These are phyloP conservation scores for Tamias sibiricus DNA, from an alignment of 2,113 vertebrate species.

Conservation along the genomic window DNA sequence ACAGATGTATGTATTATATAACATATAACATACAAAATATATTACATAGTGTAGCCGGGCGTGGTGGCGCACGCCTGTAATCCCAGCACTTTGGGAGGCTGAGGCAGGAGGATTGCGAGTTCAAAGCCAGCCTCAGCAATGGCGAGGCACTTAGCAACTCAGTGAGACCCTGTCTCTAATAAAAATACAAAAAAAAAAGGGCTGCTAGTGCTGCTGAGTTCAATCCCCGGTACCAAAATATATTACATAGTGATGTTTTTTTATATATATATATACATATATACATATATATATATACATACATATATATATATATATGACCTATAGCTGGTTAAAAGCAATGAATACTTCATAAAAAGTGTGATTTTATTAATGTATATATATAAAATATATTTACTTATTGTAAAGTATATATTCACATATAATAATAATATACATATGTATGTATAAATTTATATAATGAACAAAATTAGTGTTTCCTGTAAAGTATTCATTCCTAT, in stretches of 20 bases:
- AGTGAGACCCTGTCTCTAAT: too few relatives aligned
- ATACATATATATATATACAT: too few relatives aligned
- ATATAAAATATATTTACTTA: not conserved
- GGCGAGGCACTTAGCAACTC: too few relatives aligned
- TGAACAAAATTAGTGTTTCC: not conserved
- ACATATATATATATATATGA: not conserved
- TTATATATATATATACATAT: too few relatives aligned
- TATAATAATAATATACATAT: not conserved
- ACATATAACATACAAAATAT: not conserved
- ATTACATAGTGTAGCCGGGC: not conserved
- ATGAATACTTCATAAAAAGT: conserved; percentile 14
- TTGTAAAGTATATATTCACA: not conserved
- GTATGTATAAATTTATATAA: not conserved
- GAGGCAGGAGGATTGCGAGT: too few relatives aligned
- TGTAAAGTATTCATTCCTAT: not conserved
- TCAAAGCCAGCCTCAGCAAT: too few relatives aligned
- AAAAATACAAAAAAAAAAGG: too few relatives aligned
- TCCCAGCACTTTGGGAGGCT: too few relatives aligned
- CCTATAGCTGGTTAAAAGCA: not conserved
- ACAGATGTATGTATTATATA: not conserved
- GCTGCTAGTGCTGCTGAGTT: too few relatives aligned
- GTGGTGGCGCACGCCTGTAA: too few relatives aligned
- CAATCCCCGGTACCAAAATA: too few relatives aligned
- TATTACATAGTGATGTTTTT: too few relatives aligned
- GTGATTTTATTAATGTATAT: not conserved